phyloP scores from a whole-genome alignment of 1,140 invertebrate species.

The Drosophila biarmipes region DNA sequence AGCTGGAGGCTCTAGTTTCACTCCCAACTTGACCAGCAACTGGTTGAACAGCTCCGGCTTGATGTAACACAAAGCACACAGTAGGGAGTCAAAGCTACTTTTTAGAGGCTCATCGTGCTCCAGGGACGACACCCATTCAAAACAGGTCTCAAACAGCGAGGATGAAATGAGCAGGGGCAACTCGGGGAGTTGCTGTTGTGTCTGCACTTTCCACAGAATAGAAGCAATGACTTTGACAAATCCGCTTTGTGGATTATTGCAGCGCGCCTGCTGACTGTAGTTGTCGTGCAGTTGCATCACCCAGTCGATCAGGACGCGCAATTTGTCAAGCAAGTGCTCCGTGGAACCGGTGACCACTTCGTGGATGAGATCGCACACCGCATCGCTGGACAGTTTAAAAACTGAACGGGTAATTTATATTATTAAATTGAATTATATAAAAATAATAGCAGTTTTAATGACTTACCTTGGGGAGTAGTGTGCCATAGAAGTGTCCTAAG shows the following conservation, averaged over 20 bases:
- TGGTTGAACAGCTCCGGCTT: constrained; percentile 90
- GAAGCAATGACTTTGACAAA: constrained; percentile 88
- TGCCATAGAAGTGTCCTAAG: constrained; percentile 87
- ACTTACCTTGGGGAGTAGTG: constrained; percentile 81
- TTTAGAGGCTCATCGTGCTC: constrained; percentile 90
- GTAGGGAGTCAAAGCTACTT: constrained; percentile 88
- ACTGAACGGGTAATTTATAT: constrained; percentile 35
- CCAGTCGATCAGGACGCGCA: constrained; percentile 78
- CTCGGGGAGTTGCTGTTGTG: constrained; percentile 87
- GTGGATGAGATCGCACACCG: constrained; percentile 92
- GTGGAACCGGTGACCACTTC: constrained; percentile 89
- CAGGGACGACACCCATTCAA: constrained; percentile 90
- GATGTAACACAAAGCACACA: constrained; percentile 94
- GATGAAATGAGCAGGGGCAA: constrained; percentile 88
- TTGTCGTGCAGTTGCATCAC: constrained; percentile 75
- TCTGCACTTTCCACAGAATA: constrained; percentile 92
- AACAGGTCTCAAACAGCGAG: constrained; percentile 90
- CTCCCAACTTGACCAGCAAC: constrained; percentile 90
- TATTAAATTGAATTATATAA: neutral
- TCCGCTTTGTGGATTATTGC: constrained; percentile 82
- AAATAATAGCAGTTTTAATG: too few species aligned
- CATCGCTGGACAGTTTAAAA: constrained; percentile 86
- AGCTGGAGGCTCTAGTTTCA: constrained; percentile 85
- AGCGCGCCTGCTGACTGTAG: constrained; percentile 66
- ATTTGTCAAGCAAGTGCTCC: constrained; percentile 85